phyloP scores from a whole-genome alignment of 2,797 vertebrate species.

The Helicolenus hilgendorfi region DNA sequence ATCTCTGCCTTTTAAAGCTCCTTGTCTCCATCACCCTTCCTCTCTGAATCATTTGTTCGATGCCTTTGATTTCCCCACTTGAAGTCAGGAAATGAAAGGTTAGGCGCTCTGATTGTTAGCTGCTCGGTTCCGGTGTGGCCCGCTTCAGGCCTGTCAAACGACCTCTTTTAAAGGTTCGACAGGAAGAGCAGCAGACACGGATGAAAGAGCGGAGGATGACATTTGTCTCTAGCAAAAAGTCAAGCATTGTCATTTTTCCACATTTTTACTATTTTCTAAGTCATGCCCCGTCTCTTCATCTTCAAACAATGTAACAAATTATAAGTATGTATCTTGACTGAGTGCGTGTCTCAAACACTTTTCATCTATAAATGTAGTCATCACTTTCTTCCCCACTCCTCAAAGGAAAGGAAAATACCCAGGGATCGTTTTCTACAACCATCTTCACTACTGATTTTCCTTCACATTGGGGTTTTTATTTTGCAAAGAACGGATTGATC shows the following conservation, averaged over 20 bases:
- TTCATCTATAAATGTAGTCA: slow-evolving; percentile 34
- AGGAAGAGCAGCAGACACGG: slow-evolving; percentile 47
- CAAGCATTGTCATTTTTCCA: background rate
- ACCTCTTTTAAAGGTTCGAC: slow-evolving; percentile 68
- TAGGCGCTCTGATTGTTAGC: slow-evolving; percentile 57
- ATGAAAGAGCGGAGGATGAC: slow-evolving; percentile 59
- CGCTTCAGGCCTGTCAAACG: slow-evolving; percentile 41
- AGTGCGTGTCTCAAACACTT: slow-evolving; percentile 26
- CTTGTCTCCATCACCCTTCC: slow-evolving; percentile 41
- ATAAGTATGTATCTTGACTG: background rate
- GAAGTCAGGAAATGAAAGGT: slow-evolving; percentile 76
- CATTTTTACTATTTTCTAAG: background rate
- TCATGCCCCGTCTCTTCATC: slow-evolving; percentile 7
- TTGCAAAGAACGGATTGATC: slow-evolving; percentile 57
- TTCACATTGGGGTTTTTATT: slow-evolving; percentile 27
- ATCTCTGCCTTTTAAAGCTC: slow-evolving; percentile 51
- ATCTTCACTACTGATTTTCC: slow-evolving; percentile 29
- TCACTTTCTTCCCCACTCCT: slow-evolving; percentile 34
- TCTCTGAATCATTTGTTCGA: slow-evolving; percentile 57
- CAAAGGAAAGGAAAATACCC: slow-evolving; percentile 37
- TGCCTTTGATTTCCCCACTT: slow-evolving; percentile 72
- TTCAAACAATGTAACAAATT: slow-evolving; percentile 42
- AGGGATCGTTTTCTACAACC: slow-evolving; percentile 26
- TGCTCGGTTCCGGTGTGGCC: slow-evolving; percentile 42
- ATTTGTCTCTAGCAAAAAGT: slow-evolving; percentile 56